Evolutionary conservation across 2,113 vertebrate genomes (phyloP).

Genomic region (Nansenia antarctica): DNA sequence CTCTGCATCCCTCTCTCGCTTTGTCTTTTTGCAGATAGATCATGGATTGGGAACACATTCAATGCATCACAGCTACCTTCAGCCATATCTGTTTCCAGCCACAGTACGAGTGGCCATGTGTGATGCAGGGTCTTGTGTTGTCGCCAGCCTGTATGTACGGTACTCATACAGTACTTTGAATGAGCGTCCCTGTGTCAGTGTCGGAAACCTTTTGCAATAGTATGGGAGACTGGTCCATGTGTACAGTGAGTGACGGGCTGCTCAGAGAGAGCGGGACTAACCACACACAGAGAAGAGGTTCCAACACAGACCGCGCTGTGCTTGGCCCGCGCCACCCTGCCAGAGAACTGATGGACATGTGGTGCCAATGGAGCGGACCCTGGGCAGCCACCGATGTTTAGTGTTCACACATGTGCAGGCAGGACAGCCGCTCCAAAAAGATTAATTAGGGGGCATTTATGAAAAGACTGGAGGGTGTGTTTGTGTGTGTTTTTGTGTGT

Average conservation of each 20-base stretch:
- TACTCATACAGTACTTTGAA: constrained; percentile 44
- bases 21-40: too few species aligned
- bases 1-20: background rate
- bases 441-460: constrained; percentile 44
- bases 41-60: too few species aligned
- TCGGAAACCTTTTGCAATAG: constrained; percentile 59
- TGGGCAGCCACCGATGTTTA: constrained; percentile 56
- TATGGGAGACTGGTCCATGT: constrained; percentile 50
- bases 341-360: constrained; percentile 52
- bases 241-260: constrained; percentile 45
- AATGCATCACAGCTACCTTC: too few species aligned
- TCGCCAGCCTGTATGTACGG: constrained; percentile 4
- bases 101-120: too few species aligned
- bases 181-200: constrained; percentile 50
- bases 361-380: constrained; percentile 55
- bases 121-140: too few species aligned
- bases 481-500: too few species aligned
- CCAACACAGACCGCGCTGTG: constrained; percentile 51
- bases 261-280: constrained; percentile 62
- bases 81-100: too few species aligned
- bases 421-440: constrained; percentile 53
- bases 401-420: constrained; percentile 60
- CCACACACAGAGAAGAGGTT: constrained; percentile 64
- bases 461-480: too few species aligned
- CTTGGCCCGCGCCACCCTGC: constrained; percentile 51